phyloP scores from a whole-genome alignment of 2,113 vertebrate genomes.

The Salvator merianae region DNA sequence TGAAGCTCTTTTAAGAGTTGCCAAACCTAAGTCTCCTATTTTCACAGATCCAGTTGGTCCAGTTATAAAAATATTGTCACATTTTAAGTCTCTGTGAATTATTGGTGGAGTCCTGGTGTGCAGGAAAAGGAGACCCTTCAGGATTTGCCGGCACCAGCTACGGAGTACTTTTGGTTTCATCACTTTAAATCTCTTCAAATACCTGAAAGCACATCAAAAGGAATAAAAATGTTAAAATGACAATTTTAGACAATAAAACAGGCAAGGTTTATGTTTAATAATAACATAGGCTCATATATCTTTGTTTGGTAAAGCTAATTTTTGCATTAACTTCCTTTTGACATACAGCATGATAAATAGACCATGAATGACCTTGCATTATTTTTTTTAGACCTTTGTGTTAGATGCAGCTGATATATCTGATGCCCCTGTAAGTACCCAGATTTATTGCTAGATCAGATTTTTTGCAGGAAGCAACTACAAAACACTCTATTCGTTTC shows the following conservation, averaged over 20 bases:
- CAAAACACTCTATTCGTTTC: not conserved
- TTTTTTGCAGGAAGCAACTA: not conserved
- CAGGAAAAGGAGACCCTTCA: constrained; percentile 96
- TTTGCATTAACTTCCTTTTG: constrained; percentile 19
- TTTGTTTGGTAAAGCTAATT: constrained; percentile 30
- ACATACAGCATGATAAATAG: not conserved
- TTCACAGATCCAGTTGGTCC: constrained; percentile 98
- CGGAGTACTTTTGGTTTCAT: constrained; percentile 97
- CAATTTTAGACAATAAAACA: not conserved
- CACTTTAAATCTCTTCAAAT: constrained; percentile 97
- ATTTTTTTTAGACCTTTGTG: not conserved
- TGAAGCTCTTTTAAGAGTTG: constrained; percentile 94
- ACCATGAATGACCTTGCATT: not conserved
- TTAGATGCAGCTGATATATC: not conserved
- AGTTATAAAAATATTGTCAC: constrained; percentile 99
- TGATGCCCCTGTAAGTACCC: too few relatives aligned
- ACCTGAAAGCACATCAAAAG: constrained; percentile 72
- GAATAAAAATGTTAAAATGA: not conserved
- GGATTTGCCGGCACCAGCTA: constrained; percentile 97
- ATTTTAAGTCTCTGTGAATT: constrained; percentile 98
- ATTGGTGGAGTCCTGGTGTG: constrained; percentile 96
- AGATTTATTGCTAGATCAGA: too few relatives aligned
- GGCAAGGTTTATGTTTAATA: not conserved
- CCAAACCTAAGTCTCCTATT: constrained; percentile 95
- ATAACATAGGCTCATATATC: not conserved